Evolutionary conservation across 1,140 invertebrate genomes (phyloP).

Genomic region (Berghia stephanieae): DNA sequence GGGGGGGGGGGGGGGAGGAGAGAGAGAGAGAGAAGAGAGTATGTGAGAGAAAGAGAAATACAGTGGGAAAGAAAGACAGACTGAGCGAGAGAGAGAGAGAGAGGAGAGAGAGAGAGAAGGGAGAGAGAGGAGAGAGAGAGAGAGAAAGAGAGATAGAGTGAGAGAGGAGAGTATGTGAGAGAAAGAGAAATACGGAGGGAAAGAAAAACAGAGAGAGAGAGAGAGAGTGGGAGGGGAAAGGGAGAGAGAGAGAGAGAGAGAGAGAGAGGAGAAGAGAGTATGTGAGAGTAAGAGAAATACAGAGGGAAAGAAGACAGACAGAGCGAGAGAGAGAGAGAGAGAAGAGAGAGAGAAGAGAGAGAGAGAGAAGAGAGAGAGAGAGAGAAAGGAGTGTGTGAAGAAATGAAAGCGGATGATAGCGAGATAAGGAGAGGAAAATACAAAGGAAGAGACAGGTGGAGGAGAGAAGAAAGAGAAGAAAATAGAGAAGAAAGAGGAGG

Average conservation of each 20-base stretch:
- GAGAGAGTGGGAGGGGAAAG: not conserved
- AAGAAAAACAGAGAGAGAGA: not conserved
- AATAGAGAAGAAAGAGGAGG: not conserved
- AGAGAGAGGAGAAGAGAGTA: not conserved
- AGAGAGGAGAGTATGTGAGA: constrained; percentile 1
- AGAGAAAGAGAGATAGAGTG: not conserved
- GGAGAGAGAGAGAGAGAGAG: not conserved
- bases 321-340: not conserved
- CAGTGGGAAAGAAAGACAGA: too few relatives aligned
- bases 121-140: not conserved
- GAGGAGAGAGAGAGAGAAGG: too few relatives aligned
- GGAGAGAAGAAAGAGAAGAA: not conserved
- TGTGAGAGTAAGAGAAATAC: not conserved
- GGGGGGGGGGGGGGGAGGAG: too few relatives aligned
- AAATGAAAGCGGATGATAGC: not conserved
- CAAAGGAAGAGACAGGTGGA: not conserved
- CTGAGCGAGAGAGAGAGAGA: too few relatives aligned
- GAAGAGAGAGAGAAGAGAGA: not conserved
- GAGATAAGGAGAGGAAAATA: not conserved
- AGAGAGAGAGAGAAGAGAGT: too few relatives aligned
- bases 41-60: too few relatives aligned
- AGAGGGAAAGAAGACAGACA: not conserved
- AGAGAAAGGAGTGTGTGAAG: not conserved
- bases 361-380: not conserved
- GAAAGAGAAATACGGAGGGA: not conserved